Percentiles rank a stretch among this genome's conserved stretches.
Evolutionary conservation across 2,888 invertebrate species (phyloP).

Genomic region (Atethmia centrago): DNA sequence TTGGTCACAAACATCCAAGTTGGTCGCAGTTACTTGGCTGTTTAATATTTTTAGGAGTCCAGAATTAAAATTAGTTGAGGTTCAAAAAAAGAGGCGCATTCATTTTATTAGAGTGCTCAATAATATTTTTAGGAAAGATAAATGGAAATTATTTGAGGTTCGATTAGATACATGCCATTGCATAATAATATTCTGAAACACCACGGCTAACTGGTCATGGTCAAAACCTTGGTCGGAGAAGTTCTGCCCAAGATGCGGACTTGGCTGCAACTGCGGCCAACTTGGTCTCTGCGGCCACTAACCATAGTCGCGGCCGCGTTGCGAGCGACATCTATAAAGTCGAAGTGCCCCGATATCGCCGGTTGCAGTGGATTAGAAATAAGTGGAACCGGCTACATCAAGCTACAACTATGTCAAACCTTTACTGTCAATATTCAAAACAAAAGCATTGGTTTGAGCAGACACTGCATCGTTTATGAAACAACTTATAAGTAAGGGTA

Average conservation of each 20-base stretch:
- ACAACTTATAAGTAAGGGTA: conserved; percentile 29
- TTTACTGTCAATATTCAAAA: conserved; percentile 31
- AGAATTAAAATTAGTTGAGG: too few species aligned
- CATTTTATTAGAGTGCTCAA: background rate
- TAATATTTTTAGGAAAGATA: background rate
- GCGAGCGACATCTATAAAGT: too few species aligned
- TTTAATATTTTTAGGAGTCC: too few species aligned
- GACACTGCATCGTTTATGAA: conserved; percentile 25
- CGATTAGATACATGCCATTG: conserved; percentile 2
- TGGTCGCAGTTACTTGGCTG: background rate
- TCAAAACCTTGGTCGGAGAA: background rate
- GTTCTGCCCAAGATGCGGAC: background rate
- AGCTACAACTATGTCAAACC: conserved; percentile 28
- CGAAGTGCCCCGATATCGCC: conserved; percentile 11
- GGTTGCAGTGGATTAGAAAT: conserved; percentile 20
- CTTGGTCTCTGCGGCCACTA: background rate
- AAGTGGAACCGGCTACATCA: conserved; percentile 22
- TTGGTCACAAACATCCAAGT: background rate
- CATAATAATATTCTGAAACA: background rate
- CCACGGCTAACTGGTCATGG: background rate
- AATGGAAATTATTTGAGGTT: background rate
- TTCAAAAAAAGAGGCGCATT: background rate
- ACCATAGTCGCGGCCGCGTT: background rate
- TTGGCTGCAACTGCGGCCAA: background rate
- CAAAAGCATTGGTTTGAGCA: conserved; percentile 32